phyloP scores from a whole-genome alignment of 1,140 invertebrate genomes.

The Eufriesea mexicana region DNA sequence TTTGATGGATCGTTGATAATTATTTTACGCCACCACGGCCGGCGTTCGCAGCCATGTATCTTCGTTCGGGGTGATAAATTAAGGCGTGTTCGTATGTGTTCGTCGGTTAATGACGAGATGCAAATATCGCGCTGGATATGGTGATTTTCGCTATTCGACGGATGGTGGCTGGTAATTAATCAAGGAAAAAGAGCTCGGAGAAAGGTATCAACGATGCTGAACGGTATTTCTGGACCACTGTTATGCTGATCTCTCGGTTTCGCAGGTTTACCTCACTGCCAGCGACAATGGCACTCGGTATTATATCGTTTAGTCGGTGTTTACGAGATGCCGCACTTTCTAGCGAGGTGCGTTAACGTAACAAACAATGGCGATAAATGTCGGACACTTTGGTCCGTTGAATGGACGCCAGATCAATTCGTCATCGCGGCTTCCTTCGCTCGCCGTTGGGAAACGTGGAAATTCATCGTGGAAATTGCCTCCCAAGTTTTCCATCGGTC shows the following conservation, averaged over 20 bases:
- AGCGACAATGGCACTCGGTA: background rate
- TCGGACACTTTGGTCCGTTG: background rate
- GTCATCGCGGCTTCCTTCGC: background rate
- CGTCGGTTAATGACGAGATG: background rate
- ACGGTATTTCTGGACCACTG: background rate
- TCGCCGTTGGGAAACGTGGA: background rate
- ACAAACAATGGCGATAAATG: constrained; percentile 12
- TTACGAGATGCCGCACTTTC: background rate
- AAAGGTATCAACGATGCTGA: background rate
- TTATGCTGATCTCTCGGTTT: constrained; percentile 11
- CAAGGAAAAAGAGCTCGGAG: background rate
- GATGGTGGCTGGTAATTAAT: background rate
- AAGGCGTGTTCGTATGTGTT: background rate
- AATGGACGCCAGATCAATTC: background rate
- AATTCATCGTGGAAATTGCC: background rate
- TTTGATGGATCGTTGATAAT: background rate
- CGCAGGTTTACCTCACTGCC: background rate
- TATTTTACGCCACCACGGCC: background rate
- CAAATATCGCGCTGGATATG: background rate
- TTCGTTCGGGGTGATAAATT: constrained; percentile 10
- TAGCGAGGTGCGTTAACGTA: background rate
- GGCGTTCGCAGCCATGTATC: background rate
- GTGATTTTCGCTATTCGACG: background rate
- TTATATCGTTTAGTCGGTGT: constrained; percentile 5
- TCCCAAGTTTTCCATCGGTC: background rate